phyloP scores from a whole-genome alignment of 1,140 invertebrate genomes.

The Ostrea edulis region DNA sequence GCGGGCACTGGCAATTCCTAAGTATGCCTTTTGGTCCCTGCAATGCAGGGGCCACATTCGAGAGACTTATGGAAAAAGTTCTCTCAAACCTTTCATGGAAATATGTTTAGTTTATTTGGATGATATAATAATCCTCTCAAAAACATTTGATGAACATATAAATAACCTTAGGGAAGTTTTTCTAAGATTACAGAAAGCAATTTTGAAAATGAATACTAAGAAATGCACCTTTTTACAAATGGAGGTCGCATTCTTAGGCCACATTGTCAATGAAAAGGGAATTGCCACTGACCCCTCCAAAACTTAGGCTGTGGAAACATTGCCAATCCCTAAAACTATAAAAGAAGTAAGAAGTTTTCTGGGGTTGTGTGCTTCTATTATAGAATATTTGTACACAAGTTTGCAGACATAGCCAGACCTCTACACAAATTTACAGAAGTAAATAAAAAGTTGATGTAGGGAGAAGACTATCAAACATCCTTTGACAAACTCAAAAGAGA shows the following conservation, averaged over 20 bases:
- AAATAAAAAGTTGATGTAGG: neutral
- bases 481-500: constrained; percentile 4
- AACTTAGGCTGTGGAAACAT: constrained; percentile 66
- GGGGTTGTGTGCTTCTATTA: constrained; percentile 64
- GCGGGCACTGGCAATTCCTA: constrained; percentile 56
- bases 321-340: constrained; percentile 67
- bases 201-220: constrained; percentile 61
- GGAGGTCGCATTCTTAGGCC: constrained; percentile 65
- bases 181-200: constrained; percentile 50
- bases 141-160: constrained; percentile 52
- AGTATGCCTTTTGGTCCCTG: constrained; percentile 65
- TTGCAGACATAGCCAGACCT: constrained; percentile 43
- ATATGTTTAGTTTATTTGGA: constrained; percentile 58
- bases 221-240: constrained; percentile 58
- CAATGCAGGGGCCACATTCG: constrained; percentile 65
- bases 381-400: constrained; percentile 63
- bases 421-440: constrained; percentile 47
- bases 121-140: constrained; percentile 55
- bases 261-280: constrained; percentile 64
- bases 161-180: constrained; percentile 64
- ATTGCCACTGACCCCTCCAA: constrained; percentile 69
- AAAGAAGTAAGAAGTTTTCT: constrained; percentile 71
- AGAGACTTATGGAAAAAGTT: constrained; percentile 63
- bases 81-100: constrained; percentile 24
- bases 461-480: neutral